Percentiles rank a stretch among this genome's conserved stretches.
These are phyloP conservation scores for Tromatobia lineatoria DNA, from an alignment of 2,888 invertebrate species.

Conservation along the genomic window DNA sequence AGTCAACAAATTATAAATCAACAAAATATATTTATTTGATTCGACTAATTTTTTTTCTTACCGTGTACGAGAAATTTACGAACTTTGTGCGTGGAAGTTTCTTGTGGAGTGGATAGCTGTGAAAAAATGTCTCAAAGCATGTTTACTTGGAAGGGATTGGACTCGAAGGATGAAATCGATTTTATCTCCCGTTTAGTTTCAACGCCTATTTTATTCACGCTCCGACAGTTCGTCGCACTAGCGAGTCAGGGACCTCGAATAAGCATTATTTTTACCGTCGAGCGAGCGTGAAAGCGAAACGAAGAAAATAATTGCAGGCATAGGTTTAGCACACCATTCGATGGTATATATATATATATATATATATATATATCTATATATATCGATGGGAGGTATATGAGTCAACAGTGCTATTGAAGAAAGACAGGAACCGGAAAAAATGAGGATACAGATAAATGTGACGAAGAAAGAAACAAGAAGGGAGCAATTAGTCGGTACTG, in stretches of 20 bases:
- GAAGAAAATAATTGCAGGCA: constrained; percentile 20
- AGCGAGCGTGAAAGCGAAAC: constrained; percentile 53
- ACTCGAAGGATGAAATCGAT: constrained; percentile 52
- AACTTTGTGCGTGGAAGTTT: not conserved
- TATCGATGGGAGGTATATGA: constrained; percentile 29
- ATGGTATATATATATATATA: constrained; percentile 17
- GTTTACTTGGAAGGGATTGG: constrained; percentile 40
- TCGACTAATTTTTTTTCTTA: too few species aligned
- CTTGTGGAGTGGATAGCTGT: not conserved
- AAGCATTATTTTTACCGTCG: constrained; percentile 20
- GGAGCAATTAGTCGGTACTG: constrained; percentile 77
- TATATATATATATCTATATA: constrained; percentile 13
- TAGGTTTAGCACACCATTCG: constrained; percentile 24
- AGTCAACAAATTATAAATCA: too few species aligned
- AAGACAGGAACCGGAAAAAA: constrained; percentile 18
- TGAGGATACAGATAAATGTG: not conserved
- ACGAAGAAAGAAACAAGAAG: constrained; percentile 48
- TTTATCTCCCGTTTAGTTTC: constrained; percentile 21
- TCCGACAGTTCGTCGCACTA: constrained; percentile 24
- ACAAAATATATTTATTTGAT: too few species aligned
- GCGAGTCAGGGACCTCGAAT: constrained; percentile 30
- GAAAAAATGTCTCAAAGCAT: not conserved
- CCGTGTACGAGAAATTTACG: not conserved
- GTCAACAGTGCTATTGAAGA: constrained; percentile 19
- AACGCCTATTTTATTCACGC: constrained; percentile 43